Evolutionary conservation across 2,888 invertebrate genomes (phyloP).

Genomic region (Mycogona germanica): DNA sequence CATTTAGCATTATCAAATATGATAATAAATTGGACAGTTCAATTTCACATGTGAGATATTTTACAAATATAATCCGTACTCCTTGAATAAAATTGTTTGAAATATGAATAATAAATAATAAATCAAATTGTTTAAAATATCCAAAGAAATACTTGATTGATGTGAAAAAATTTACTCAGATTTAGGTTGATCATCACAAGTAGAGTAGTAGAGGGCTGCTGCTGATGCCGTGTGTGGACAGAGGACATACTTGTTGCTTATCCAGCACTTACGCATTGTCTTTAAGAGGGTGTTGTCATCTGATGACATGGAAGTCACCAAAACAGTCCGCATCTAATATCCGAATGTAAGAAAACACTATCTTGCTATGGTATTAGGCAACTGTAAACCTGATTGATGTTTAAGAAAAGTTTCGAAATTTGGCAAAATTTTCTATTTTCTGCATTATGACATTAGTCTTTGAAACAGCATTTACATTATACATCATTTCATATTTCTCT

Average conservation of each 20-base stretch:
- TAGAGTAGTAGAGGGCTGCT: conserved; percentile 26
- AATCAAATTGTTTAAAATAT: neutral
- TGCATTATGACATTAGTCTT: no score
- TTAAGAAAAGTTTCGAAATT: conserved; percentile 1
- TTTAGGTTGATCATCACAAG: neutral
- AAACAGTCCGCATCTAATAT: conserved; percentile 25
- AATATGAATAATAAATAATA: neutral
- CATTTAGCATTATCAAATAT: no score
- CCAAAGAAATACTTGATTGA: neutral
- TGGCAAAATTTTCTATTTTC: neutral
- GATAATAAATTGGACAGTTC: no score
- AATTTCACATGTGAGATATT: no score
- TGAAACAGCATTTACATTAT: no score
- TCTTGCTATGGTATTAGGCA: no score
- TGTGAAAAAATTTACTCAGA: neutral
- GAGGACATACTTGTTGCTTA: conserved; percentile 32
- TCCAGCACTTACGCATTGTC: conserved; percentile 33
- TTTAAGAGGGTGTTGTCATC: conserved; percentile 30
- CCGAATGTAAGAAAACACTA: conserved; percentile 18
- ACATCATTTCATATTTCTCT: no score
- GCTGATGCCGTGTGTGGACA: conserved; percentile 39
- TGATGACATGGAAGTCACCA: conserved; percentile 24
- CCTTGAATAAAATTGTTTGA: no score
- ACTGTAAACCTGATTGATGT: no score
- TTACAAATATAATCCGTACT: no score